These are phyloP conservation scores for Sebastiscus albofasciatus DNA, from an alignment of 2,797 vertebrate species.

Conservation along the genomic window DNA sequence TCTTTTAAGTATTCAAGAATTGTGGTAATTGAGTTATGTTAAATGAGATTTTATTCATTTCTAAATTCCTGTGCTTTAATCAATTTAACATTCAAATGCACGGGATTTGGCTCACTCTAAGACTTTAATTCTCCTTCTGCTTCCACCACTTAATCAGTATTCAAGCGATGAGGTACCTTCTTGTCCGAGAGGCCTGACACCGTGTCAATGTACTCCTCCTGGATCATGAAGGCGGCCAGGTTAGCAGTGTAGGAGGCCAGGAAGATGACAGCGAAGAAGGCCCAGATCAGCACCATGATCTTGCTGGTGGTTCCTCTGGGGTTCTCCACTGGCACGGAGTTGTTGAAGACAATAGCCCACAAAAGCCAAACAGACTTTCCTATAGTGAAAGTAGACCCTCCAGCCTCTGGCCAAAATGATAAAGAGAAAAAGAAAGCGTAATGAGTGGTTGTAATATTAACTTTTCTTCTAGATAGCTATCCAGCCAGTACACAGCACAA, in stretches of 20 bases:
- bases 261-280: conserved; percentile 98
- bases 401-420: conserved; percentile 81
- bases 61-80: conserved; percentile 67
- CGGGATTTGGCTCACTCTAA: conserved; percentile 60
- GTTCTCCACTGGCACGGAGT: conserved; percentile 96
- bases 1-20: conserved; percentile 50
- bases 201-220: conserved; percentile 96
- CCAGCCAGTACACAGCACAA: conserved; percentile 5
- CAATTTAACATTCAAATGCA: conserved; percentile 69
- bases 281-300: conserved; percentile 98
- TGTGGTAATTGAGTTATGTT: conserved; percentile 58
- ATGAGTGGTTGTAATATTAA: not conserved
- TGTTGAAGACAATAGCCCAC: conserved; percentile 98
- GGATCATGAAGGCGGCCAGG: conserved; percentile 97
- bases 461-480: conserved; percentile 10
- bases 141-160: conserved; percentile 63
- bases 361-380: conserved; percentile 96
- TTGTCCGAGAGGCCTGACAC: conserved; percentile 96
- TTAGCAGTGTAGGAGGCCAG: conserved; percentile 97
- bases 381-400: conserved; percentile 95
- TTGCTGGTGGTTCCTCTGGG: conserved; percentile 96
- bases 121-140: conserved; percentile 63
- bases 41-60: conserved; percentile 66
- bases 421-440: conserved; percentile 3
- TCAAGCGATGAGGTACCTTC: conserved; percentile 83